phyloP scores from a whole-genome alignment of 1,140 invertebrate species.

The Drosophila truncata region DNA sequence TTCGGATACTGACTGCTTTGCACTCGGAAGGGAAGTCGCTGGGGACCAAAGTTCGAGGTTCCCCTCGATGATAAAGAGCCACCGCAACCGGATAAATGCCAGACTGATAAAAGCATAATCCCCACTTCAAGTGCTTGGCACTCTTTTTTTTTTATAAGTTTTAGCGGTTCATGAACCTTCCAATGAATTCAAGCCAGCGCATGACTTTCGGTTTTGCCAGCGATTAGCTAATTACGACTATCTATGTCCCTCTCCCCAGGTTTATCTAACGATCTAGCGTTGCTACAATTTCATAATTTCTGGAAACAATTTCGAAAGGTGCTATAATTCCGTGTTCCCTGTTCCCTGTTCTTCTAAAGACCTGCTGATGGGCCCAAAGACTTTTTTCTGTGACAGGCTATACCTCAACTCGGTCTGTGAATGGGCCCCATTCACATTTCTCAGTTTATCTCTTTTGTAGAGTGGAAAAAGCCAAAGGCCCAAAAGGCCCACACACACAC shows the following conservation, averaged over 20 bases:
- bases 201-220: constrained; percentile 66
- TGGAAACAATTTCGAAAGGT: constrained; percentile 42
- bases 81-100: constrained; percentile 33
- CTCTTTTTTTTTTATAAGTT: not conserved
- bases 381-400: constrained; percentile 2
- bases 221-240: constrained; percentile 23
- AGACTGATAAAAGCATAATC: constrained; percentile 37
- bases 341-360: constrained; percentile 34
- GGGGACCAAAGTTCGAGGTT: constrained; percentile 15
- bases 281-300: constrained; percentile 61
- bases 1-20: constrained; percentile 12
- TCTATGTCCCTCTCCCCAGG: not conserved
- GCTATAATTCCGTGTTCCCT: constrained; percentile 9
- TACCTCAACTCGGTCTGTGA: constrained; percentile 44
- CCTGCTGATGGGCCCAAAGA: constrained; percentile 27
- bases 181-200: constrained; percentile 63
- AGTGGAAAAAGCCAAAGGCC: constrained; percentile 75
- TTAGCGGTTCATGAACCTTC: constrained; percentile 54
- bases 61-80: constrained; percentile 28
- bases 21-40: constrained; percentile 25
- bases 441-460: constrained; percentile 45
- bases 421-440: constrained; percentile 73
- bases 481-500: constrained; percentile 32
- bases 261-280: constrained; percentile 5
- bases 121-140: constrained; percentile 8